A percentile compares a stretch with the other conserved stretches of the same genome.
Conservation (phyloP, 2,797 vertebrate species). For the Parauchenoglanis ngamensis region DNA sequence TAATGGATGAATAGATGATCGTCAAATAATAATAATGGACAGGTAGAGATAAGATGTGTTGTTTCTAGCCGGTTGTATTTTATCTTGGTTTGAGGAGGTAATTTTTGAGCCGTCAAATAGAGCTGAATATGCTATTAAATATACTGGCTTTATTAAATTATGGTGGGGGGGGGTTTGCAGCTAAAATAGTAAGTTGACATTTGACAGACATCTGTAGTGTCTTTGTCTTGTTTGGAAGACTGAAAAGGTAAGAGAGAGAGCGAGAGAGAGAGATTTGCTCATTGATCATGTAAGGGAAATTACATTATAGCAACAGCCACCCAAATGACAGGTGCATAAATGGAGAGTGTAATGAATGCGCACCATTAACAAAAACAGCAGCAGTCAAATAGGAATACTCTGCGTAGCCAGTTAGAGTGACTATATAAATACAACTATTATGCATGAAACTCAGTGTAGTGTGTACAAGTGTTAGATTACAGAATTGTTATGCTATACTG, state of each 20-base stretch:
- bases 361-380: background rate
- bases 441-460: background rate
- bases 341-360: background rate
- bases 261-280: background rate
- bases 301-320: background rate
- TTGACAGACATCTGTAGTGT: background rate
- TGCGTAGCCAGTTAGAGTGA: background rate
- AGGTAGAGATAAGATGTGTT: background rate
- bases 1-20: background rate
- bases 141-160: background rate
- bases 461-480: background rate
- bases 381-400: background rate
- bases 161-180: background rate
- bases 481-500: background rate
- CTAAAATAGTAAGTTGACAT: background rate
- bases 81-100: background rate
- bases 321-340: background rate
- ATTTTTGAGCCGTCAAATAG: background rate
- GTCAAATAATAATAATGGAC: background rate
- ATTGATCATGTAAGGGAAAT: conserved; percentile 1
- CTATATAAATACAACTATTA: background rate
- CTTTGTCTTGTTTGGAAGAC: background rate
- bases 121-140: background rate
- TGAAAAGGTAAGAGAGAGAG: background rate
- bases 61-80: background rate